Conservation (phyloP, 2,797 vertebrate genomes). For the Emys orbicularis region DNA sequence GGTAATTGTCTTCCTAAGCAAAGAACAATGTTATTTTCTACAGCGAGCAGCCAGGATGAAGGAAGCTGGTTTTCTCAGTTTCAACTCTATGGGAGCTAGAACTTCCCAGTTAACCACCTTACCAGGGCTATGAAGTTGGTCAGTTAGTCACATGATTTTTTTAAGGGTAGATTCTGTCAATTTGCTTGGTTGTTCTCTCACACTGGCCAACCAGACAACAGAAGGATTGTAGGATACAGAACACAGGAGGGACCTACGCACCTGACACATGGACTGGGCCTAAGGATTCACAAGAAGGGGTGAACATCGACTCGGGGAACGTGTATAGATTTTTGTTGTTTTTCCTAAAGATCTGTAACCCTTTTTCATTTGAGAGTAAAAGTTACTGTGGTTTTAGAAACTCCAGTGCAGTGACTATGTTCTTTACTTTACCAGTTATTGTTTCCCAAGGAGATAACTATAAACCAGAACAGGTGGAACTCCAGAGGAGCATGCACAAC, state of each 20-base stretch:
- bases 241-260: background rate
- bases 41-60: background rate
- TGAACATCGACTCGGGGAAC: background rate
- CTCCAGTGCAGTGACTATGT: slow-evolving; percentile 16
- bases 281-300: background rate
- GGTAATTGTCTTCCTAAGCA: background rate
- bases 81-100: background rate
- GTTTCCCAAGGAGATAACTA: background rate
- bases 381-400: background rate
- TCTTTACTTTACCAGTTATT: background rate
- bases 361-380: background rate
- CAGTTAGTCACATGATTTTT: too few relatives aligned
- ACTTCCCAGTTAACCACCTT: slow-evolving; percentile 24
- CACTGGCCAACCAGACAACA: background rate
- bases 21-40: background rate
- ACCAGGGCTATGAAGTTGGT: too few relatives aligned
- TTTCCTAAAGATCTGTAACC: background rate
- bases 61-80: background rate
- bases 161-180: too few relatives aligned
- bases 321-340: background rate
- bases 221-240: too few relatives aligned
- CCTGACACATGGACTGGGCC: background rate
- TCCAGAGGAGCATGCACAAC: too few relatives aligned
- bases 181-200: too few relatives aligned
- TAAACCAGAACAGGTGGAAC: background rate